Conservation (phyloP, 2,797 vertebrate species). For the Lepilemur ruficaudatus region DNA sequence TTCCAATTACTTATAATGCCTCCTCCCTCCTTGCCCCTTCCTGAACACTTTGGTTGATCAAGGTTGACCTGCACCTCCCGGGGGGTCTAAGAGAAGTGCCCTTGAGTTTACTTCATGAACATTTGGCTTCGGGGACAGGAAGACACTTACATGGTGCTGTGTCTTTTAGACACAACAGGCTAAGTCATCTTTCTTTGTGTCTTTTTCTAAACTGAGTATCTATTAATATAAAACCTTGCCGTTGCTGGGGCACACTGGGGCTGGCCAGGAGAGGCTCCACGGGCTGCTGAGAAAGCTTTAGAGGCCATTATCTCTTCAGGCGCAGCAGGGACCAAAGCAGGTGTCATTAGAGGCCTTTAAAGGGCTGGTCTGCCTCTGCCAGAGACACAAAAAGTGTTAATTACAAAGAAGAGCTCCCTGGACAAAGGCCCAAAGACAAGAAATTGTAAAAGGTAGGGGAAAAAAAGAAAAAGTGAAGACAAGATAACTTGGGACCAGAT, state of each 20-base stretch:
- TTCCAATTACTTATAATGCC: neutral
- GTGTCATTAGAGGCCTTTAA: constrained; percentile 67
- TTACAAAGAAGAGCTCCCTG: constrained; percentile 30
- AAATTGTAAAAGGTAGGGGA: constrained; percentile 7
- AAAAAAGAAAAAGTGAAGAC: constrained; percentile 24
- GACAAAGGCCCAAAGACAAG: constrained; percentile 65
- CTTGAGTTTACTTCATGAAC: neutral
- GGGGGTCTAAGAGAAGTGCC: constrained; percentile 22
- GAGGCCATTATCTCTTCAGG: constrained; percentile 67
- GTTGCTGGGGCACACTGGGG: neutral
- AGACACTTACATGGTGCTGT: neutral
- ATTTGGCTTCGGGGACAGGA: neutral
- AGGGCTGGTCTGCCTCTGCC: constrained; percentile 37
- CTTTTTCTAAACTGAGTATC: constrained; percentile 47
- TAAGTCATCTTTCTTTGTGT: constrained; percentile 50
- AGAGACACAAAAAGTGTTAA: constrained; percentile 59
- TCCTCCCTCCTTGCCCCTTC: neutral
- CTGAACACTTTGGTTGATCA: constrained; percentile 12
- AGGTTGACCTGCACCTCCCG: neutral
- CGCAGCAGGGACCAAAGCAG: constrained; percentile 69
- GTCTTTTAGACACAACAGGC: constrained; percentile 49
- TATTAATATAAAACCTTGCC: constrained; percentile 52
- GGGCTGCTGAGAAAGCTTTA: constrained; percentile 63
- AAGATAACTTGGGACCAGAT: constrained; percentile 33
- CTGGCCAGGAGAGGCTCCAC: neutral